Conservation (phyloP, 2,888 invertebrate genomes). For the Danaus chrysippus region DNA sequence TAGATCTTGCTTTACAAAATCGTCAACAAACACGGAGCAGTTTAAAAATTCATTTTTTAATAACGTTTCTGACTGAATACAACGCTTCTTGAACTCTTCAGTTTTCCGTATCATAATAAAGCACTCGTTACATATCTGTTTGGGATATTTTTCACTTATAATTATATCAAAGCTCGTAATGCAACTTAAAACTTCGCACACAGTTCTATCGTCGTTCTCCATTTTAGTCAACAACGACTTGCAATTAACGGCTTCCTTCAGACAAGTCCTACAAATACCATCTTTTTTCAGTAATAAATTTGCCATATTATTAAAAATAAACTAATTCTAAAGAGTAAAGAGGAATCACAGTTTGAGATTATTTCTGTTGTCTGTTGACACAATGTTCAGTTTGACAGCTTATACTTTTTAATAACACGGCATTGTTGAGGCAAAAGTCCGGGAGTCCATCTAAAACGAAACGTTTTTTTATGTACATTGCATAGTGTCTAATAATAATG, state of each 20-base stretch:
- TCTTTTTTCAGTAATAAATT: conserved; percentile 27
- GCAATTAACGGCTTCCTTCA: conserved; percentile 45
- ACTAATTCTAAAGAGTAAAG: neutral
- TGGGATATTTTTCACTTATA: conserved; percentile 50
- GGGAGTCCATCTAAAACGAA: too few relatives aligned
- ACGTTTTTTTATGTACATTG: too few relatives aligned
- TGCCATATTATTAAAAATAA: neutral
- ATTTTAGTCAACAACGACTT: conserved; percentile 49
- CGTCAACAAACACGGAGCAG: conserved; percentile 21
- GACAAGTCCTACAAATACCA: conserved; percentile 58
- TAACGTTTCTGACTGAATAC: conserved; percentile 51
- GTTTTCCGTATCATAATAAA: conserved; percentile 49
- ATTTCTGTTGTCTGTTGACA: neutral
- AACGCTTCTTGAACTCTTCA: conserved; percentile 59
- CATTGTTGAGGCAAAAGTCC: too few relatives aligned
- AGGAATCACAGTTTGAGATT: conserved; percentile 1
- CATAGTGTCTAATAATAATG: too few relatives aligned
- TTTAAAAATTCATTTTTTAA: conserved; percentile 43
- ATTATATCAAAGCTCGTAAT: conserved; percentile 51
- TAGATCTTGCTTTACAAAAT: conserved; percentile 20
- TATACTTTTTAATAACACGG: neutral
- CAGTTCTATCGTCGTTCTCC: conserved; percentile 42
- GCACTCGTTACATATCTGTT: conserved; percentile 62
- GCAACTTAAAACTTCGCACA: conserved; percentile 51
- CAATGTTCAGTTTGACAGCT: neutral